These are phyloP conservation scores for Nettapus auritus DNA, from an alignment of 2,113 vertebrate species.

Conservation along the genomic window DNA sequence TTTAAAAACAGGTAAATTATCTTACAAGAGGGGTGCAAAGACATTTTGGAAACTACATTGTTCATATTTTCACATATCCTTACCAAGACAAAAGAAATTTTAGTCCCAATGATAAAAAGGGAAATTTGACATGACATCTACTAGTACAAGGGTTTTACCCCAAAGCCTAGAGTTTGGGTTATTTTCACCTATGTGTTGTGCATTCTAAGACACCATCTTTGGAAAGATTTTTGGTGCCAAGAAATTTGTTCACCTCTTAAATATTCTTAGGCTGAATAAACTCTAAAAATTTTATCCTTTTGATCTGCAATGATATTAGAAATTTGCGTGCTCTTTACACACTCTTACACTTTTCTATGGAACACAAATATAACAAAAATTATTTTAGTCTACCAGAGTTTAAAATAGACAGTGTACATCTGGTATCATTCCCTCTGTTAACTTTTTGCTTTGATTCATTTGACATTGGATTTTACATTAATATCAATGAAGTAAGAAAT, in stretches of 20 bases:
- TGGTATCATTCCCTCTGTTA: background rate
- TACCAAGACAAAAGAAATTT: background rate
- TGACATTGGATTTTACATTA: background rate
- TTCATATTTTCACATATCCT: background rate
- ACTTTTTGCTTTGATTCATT: background rate
- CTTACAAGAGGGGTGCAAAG: conserved; percentile 45
- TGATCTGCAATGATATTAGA: background rate
- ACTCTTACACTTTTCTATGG: background rate
- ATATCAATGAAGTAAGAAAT: background rate
- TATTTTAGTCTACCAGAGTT: background rate
- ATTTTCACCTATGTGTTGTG: background rate
- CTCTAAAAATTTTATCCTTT: conserved; percentile 3
- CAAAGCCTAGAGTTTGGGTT: background rate
- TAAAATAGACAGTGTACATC: background rate
- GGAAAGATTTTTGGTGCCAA: background rate
- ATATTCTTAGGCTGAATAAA: background rate
- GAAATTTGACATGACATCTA: background rate
- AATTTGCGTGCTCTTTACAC: background rate
- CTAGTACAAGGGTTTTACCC: background rate
- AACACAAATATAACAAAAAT: background rate
- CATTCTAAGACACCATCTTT: background rate
- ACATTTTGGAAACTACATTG: background rate
- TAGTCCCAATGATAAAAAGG: background rate
- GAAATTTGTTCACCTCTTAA: background rate
- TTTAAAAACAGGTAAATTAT: background rate